Percentiles rank a stretch among this genome's conserved stretches.
Evolutionary conservation across 2,113 vertebrate genomes (phyloP).

Genomic region (Strix uralensis): DNA sequence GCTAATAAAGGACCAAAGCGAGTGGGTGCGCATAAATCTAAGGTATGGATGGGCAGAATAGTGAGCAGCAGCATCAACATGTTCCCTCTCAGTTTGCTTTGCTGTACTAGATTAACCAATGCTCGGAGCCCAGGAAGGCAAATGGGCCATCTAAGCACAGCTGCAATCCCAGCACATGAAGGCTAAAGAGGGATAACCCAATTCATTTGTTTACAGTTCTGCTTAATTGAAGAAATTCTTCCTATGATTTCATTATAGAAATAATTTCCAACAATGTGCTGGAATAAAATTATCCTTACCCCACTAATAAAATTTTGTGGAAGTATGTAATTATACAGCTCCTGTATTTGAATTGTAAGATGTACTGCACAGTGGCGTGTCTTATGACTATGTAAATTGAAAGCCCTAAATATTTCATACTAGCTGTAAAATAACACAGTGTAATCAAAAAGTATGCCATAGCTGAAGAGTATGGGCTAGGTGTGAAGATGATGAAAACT

Average conservation of each 20-base stretch:
- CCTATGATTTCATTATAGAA: neutral
- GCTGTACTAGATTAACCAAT: neutral
- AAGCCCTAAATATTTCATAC: slow-evolving; percentile 42
- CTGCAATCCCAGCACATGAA: neutral
- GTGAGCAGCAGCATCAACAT: neutral
- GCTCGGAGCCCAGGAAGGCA: neutral
- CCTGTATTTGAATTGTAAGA: neutral
- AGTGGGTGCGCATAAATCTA: neutral
- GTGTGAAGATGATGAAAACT: slow-evolving; percentile 17
- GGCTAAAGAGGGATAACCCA: neutral
- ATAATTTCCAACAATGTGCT: neutral
- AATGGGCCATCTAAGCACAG: neutral
- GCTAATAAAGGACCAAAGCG: neutral
- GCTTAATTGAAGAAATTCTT: neutral
- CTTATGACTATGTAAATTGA: slow-evolving; percentile 41
- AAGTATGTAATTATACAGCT: neutral
- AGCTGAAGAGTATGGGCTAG: neutral
- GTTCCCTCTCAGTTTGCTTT: neutral
- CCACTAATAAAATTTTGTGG: neutral
- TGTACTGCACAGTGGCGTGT: neutral
- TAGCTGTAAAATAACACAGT: slow-evolving; percentile 16
- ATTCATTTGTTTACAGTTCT: neutral
- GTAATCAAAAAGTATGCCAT: slow-evolving; percentile 34
- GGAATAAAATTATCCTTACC: neutral
- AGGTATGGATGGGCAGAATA: neutral